phyloP scores from a whole-genome alignment of 2,113 vertebrate species.

The Oreochromis tanganicae region DNA sequence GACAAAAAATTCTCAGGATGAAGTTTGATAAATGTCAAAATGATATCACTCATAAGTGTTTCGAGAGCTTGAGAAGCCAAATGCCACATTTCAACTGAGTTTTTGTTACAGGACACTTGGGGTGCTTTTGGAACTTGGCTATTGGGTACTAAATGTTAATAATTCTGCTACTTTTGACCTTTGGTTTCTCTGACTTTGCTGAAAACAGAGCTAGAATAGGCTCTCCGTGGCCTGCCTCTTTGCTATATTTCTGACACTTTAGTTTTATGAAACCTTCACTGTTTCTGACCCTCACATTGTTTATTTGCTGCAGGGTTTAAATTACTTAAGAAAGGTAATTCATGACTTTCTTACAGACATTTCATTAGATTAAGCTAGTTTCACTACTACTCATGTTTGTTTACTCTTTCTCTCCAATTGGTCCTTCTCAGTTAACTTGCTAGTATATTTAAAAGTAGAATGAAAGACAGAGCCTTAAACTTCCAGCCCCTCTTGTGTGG shows the following conservation, averaged over 20 bases:
- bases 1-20: neutral
- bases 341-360: neutral
- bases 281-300: neutral
- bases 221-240: neutral
- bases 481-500: neutral
- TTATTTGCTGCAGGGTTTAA: neutral
- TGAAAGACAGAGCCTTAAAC: neutral
- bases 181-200: neutral
- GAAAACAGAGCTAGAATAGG: neutral
- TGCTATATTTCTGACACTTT: neutral
- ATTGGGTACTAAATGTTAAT: neutral
- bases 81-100: neutral
- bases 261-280: neutral
- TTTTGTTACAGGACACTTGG: neutral
- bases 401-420: neutral
- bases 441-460: neutral
- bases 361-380: neutral
- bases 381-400: neutral
- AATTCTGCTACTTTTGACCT: neutral
- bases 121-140: neutral
- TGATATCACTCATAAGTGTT: neutral
- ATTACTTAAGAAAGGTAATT: neutral
- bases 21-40: neutral
- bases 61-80: neutral
- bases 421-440: neutral